Evolutionary conservation across 2,113 vertebrate species (phyloP).

Genomic region (Oncorhynchus nerka): DNA sequence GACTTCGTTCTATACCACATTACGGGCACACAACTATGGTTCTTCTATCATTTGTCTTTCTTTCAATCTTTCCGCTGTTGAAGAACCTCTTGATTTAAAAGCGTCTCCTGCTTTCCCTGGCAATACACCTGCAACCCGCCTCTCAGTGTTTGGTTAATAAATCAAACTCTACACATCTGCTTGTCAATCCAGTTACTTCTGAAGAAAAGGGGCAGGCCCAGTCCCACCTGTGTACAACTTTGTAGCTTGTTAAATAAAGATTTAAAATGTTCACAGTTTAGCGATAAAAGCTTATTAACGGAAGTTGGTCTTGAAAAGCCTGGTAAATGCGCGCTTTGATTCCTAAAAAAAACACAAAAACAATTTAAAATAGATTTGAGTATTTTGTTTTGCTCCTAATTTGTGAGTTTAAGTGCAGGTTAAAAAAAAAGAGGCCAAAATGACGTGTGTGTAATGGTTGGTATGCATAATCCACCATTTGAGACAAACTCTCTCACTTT

Average conservation of each 20-base stretch:
- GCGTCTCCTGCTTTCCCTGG: not conserved
- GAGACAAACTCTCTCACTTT: not conserved
- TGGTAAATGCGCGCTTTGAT: no score
- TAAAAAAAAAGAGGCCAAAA: not conserved
- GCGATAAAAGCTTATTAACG: not conserved
- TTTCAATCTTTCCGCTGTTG: not conserved
- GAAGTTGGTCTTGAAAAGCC: not conserved
- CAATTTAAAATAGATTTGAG: no score
- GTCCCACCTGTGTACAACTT: not conserved
- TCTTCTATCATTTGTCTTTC: no score
- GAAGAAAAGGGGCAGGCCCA: not conserved
- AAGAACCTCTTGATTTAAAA: not conserved
- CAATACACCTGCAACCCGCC: not conserved
- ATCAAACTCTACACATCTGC: slow-evolving; percentile 3
- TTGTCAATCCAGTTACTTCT: not conserved
- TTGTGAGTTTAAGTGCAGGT: slow-evolving; percentile 4
- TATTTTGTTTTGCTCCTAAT: not conserved
- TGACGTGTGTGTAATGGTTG: not conserved
- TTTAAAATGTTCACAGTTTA: not conserved
- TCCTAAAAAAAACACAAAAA: no score
- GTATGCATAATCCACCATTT: not conserved
- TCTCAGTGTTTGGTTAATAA: not conserved
- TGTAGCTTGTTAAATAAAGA: not conserved
- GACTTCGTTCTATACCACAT: no score
- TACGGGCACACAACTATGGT: no score